phyloP scores from a whole-genome alignment of 2,888 invertebrate species.

The Amaurobius ferox region DNA sequence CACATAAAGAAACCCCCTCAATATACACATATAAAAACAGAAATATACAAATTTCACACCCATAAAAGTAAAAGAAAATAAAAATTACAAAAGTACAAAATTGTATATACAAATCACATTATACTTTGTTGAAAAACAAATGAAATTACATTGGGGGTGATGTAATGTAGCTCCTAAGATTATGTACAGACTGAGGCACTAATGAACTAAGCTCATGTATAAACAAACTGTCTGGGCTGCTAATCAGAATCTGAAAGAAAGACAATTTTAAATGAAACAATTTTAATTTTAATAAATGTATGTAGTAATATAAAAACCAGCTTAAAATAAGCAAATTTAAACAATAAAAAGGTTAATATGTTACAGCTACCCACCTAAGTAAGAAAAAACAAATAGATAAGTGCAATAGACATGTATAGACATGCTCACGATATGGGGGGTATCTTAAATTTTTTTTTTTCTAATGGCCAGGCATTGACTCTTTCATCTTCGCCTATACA shows the following conservation, averaged over 20 bases:
- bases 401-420: neutral
- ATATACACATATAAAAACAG: too few relatives aligned
- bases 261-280: neutral
- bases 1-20: too few relatives aligned
- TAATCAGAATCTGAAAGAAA: conserved; percentile 30
- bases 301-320: neutral
- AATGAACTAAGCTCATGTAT: conserved; percentile 41
- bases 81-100: conserved; percentile 1
- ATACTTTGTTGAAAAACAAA: neutral
- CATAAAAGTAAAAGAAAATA: neutral
- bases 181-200: conserved; percentile 47
- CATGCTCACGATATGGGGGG: neutral
- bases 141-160: conserved; percentile 30
- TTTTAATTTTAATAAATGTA: neutral
- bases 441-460: too few relatives aligned
- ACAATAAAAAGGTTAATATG: neutral
- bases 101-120: neutral
- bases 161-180: conserved; percentile 28
- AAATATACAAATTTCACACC: too few relatives aligned
- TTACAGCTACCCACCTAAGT: neutral
- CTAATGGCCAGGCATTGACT: too few relatives aligned
- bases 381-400: neutral
- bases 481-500: too few relatives aligned
- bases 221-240: conserved; percentile 47
- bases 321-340: neutral